These are phyloP conservation scores for Drosophila hamatofila DNA, from an alignment of 2,888 invertebrate genomes.

Conservation along the genomic window DNA sequence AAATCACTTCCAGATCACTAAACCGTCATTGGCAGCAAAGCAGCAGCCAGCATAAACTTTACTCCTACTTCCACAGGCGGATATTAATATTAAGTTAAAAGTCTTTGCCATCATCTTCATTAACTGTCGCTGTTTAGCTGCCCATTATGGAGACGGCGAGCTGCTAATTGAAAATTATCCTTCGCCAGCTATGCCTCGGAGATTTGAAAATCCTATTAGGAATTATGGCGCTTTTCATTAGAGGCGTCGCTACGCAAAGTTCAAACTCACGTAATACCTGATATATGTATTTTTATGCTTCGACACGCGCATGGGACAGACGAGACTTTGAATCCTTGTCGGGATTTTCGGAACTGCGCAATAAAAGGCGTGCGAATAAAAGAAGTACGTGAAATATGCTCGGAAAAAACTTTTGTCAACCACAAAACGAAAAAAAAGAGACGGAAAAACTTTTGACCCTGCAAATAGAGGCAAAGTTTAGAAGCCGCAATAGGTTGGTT, in stretches of 20 bases:
- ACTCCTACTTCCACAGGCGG: not conserved
- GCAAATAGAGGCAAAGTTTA: slow-evolving; percentile 31
- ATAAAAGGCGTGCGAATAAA: not conserved
- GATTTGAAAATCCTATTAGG: slow-evolving; percentile 30
- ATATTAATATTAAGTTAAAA: slow-evolving; percentile 17
- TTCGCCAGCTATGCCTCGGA: not conserved
- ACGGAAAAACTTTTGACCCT: slow-evolving; percentile 31
- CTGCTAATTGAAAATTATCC: slow-evolving; percentile 42
- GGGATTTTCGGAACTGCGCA: not conserved
- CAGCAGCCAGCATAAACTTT: slow-evolving; percentile 1
- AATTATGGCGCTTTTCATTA: slow-evolving; percentile 29
- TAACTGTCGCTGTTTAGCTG: slow-evolving; percentile 18
- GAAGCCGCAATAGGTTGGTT: slow-evolving; percentile 24
- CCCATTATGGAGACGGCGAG: slow-evolving; percentile 19
- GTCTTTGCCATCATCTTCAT: slow-evolving; percentile 22
- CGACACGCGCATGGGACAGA: slow-evolving; percentile 16
- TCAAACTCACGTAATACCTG: slow-evolving; percentile 17
- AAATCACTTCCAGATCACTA: slow-evolving; percentile 29
- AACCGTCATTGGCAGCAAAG: not conserved
- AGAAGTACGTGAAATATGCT: slow-evolving; percentile 5
- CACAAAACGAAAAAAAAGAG: slow-evolving; percentile 18
- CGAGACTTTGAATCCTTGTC: not conserved
- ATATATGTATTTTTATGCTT: slow-evolving; percentile 19
- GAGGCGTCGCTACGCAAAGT: slow-evolving; percentile 5
- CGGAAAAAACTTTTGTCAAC: slow-evolving; percentile 29